These are phyloP conservation scores for Lepilemur ruficaudatus DNA, from an alignment of 2,797 vertebrate genomes.

Conservation along the genomic window DNA sequence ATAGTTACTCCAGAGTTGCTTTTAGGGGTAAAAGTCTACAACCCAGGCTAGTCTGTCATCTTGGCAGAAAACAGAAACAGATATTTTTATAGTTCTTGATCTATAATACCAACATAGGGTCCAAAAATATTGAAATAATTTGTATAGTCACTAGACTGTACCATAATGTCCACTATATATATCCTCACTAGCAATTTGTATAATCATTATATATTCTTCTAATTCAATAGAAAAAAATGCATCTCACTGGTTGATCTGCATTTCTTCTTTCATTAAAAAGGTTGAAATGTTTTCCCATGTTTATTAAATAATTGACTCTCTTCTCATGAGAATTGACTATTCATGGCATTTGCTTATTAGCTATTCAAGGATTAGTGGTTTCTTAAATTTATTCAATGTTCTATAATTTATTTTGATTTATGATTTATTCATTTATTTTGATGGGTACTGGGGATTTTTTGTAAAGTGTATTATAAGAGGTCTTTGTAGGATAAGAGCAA, in stretches of 20 bases:
- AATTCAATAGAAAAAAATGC: background rate
- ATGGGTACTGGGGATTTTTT: background rate
- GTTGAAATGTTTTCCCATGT: background rate
- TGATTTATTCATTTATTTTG: constrained; percentile 44
- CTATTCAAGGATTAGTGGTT: background rate
- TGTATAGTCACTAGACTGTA: background rate
- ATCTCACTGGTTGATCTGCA: background rate
- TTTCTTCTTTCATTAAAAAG: constrained; percentile 38
- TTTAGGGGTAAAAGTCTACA: background rate
- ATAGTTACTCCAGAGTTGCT: background rate
- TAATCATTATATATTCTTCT: background rate
- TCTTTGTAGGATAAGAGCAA: background rate
- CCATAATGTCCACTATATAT: background rate
- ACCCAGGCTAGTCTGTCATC: background rate
- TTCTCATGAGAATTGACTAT: constrained; percentile 27
- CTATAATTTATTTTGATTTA: constrained; percentile 55
- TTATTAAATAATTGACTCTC: background rate
- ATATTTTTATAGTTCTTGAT: background rate
- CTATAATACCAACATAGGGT: background rate
- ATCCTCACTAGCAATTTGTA: background rate
- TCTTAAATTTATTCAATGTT: background rate
- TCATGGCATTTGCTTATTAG: constrained; percentile 9
- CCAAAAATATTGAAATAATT: background rate
- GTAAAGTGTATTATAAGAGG: background rate
- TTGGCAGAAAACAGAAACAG: background rate